These are phyloP conservation scores for Luperina nickerlii DNA, from an alignment of 2,888 invertebrate species.

Conservation along the genomic window DNA sequence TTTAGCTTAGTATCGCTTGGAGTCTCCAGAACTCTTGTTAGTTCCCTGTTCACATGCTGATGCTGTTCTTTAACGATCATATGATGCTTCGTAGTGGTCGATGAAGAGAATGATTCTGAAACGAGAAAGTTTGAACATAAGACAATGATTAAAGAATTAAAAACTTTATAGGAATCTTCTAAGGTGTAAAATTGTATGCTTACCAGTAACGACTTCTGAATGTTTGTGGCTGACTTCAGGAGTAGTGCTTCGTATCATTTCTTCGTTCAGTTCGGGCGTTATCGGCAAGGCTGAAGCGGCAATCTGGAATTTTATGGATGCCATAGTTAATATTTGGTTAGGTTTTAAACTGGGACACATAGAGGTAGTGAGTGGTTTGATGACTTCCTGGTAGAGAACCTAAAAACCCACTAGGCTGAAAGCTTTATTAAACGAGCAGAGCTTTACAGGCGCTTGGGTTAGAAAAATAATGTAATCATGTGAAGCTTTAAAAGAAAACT, in stretches of 20 bases:
- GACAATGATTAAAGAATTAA: background rate
- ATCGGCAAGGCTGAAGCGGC: slow-evolving; percentile 91
- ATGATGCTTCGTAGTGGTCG: slow-evolving; percentile 87
- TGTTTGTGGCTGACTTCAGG: slow-evolving; percentile 89
- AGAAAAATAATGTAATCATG: background rate
- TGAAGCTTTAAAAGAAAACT: background rate
- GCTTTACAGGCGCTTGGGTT: background rate
- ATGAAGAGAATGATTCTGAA: slow-evolving; percentile 90
- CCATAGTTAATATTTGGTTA: background rate
- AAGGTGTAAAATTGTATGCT: slow-evolving; percentile 36
- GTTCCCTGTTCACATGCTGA: slow-evolving; percentile 82
- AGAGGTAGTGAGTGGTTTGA: slow-evolving; percentile 37
- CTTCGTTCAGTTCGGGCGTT: slow-evolving; percentile 95
- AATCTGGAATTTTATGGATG: slow-evolving; percentile 83
- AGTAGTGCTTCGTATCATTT: slow-evolving; percentile 91
- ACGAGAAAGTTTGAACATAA: slow-evolving; percentile 48
- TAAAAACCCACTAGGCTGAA: slow-evolving; percentile 47
- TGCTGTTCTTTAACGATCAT: slow-evolving; percentile 84
- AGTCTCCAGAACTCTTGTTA: slow-evolving; percentile 83
- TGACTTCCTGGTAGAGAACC: slow-evolving; percentile 33
- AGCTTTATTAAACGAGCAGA: slow-evolving; percentile 16
- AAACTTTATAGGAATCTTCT: background rate
- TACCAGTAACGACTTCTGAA: slow-evolving; percentile 89
- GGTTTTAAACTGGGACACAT: background rate
- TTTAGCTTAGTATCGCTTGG: slow-evolving; percentile 90